Evolutionary conservation across 2,113 vertebrate species (phyloP), one percentile per base, ranked within the genome.

Genomic region (Stomatorhinus ivindoensis): DNA sequence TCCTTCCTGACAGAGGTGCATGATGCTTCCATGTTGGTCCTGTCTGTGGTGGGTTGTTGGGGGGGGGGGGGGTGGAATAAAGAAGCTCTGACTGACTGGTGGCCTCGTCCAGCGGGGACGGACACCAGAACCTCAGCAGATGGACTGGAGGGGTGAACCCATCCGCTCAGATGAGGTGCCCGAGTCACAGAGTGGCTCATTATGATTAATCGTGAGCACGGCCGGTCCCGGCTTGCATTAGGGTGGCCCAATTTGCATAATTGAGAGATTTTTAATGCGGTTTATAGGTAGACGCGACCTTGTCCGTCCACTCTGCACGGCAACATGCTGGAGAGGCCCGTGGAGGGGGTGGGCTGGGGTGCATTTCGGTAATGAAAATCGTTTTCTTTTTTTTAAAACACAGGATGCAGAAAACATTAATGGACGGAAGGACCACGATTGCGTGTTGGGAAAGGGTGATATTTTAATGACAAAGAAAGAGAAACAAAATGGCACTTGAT

Each of bases 261-360:
- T 96, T 95, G 95, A 92, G 89, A 91, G 89, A 92, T 94, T 95
- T 84, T 96, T 95, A 96, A 96, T 96, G 94, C 94, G 94, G 94
- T 93, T 95, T 96, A 96, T 96, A 95, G 96, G 91, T 92, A 95
- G 94, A 94, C 94, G 94, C 93, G 95, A 96, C 96, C 96, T 96
- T 96, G 95, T 93, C 94, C 93, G 93, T 94, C 94, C 93, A 92
- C 92, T 95, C 92, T 69, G 27, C 88, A 92, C 93, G 92, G 93
- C 93, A 90, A 91, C 55, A 86, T 90, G 92, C 92, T 90, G 92
- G 92, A 69, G n/a, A 31, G 61, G 90, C 93, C 91, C 90, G 90
- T 91, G 89, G 91, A 1, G 61, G 61, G 61, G 92, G 92, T 90
- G 90, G 87, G 46, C 46, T 84, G 87, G 73, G 21, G 86, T 1